Percentiles rank a stretch among this genome's conserved stretches.
Conservation (phyloP, 37 sponge, comb jelly and placozoan species). For the Agelas oroides region DNA sequence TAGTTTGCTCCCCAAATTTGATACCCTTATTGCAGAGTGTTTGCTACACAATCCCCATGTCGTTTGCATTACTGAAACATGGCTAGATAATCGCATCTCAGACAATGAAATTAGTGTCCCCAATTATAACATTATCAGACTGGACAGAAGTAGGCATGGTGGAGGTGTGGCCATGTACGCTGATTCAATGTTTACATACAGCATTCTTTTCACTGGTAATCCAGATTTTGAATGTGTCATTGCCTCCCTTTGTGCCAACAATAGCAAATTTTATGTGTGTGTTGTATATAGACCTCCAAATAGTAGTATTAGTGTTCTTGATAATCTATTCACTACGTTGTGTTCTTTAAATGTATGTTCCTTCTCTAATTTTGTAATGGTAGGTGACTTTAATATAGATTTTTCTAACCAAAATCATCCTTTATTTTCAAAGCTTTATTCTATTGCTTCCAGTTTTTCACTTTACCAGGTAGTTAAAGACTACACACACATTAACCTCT, state of each 20-base stretch:
- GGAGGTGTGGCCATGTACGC: neutral
- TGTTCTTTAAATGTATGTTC: neutral
- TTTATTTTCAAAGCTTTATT: neutral
- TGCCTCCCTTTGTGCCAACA: neutral
- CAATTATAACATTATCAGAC: neutral
- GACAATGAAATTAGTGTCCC: neutral
- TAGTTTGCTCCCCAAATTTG: neutral
- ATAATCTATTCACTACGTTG: neutral
- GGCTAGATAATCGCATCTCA: neutral
- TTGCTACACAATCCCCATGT: neutral
- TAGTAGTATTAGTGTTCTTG: no score
- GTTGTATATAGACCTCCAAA: neutral
- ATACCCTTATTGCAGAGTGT: neutral
- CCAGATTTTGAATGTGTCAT: neutral
- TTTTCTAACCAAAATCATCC: neutral
- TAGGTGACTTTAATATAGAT: constrained; percentile 15
- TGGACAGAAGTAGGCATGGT: neutral
- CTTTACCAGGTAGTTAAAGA: neutral
- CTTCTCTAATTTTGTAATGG: neutral
- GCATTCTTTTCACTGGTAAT: neutral
- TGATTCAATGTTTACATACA: neutral
- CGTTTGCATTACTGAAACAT: neutral
- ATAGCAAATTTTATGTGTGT: no score
- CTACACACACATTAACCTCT: neutral
- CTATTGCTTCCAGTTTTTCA: neutral